phyloP scores from a whole-genome alignment of 2,888 invertebrate genomes.

The Melangyna quadrimaculata region DNA sequence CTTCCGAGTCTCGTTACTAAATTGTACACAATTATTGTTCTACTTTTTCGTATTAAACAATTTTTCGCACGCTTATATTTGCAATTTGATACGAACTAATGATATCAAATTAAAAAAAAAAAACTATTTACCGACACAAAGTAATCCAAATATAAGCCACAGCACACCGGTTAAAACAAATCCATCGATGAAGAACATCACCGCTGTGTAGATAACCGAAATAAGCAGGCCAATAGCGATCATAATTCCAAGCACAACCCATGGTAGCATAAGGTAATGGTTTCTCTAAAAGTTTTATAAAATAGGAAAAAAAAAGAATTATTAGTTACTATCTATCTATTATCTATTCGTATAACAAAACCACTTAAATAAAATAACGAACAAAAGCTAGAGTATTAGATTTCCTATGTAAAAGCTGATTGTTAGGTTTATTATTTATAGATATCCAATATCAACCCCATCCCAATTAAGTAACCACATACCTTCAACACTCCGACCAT shows the following conservation, averaged over 20 bases:
- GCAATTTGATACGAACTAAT: conserved; percentile 27
- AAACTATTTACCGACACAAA: conserved; percentile 83
- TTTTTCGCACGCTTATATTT: conserved; percentile 34
- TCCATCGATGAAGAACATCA: conserved; percentile 87
- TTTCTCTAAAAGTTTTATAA: conserved; percentile 84
- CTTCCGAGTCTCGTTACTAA: background rate
- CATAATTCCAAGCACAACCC: conserved; percentile 91
- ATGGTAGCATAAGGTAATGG: conserved; percentile 91
- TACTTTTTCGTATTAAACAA: background rate
- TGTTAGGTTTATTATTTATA: background rate
- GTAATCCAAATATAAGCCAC: conserved; percentile 85
- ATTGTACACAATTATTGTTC: background rate
- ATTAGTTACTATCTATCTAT: background rate
- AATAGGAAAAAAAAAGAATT: conserved; percentile 15
- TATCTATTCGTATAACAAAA: background rate
- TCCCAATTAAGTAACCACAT: conserved; percentile 71
- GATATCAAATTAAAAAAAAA: conserved; percentile 13
- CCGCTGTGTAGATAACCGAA: conserved; percentile 89
- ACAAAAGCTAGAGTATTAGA: background rate
- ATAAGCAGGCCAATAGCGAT: conserved; percentile 89
- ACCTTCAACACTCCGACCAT: conserved; percentile 90
- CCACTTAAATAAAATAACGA: background rate
- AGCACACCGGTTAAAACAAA: conserved; percentile 83
- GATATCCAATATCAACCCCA: background rate
- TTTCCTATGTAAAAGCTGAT: background rate